Percentiles rank a stretch among this genome's conserved stretches.
Conservation (phyloP, 2,797 vertebrate genomes). For the Betta splendens region DNA sequence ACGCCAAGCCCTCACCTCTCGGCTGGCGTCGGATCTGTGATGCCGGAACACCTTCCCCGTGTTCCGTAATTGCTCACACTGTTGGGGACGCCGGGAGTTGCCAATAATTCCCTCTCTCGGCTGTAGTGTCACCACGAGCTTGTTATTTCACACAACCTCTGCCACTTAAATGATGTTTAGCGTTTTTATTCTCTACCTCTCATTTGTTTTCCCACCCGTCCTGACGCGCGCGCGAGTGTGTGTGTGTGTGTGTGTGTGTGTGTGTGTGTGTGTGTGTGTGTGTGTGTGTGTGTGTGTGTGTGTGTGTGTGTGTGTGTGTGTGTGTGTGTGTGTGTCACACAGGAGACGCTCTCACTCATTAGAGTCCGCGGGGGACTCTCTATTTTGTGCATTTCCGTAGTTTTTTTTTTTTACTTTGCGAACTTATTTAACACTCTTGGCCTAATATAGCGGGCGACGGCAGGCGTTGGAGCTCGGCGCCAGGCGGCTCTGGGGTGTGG, state of each 20-base stretch:
- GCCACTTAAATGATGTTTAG: slow-evolving; percentile 34
- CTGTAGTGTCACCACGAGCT: slow-evolving; percentile 6
- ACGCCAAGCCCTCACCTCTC: neutral
- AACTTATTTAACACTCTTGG: neutral
- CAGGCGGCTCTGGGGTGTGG: slow-evolving; percentile 1
- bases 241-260: too few relatives aligned
- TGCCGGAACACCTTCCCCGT: slow-evolving; percentile 6
- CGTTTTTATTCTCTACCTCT: too few relatives aligned
- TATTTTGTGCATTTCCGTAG: slow-evolving; percentile 1
- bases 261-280: too few relatives aligned
- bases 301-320: too few relatives aligned
- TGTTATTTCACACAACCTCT: slow-evolving; percentile 38
- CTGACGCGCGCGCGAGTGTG: slow-evolving; percentile 33
- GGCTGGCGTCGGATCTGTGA: slow-evolving; percentile 2
- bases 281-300: too few relatives aligned
- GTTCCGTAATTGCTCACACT: slow-evolving; percentile 7
- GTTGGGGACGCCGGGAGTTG: neutral
- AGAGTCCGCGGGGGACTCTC: slow-evolving; percentile 14
- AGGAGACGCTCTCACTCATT: slow-evolving; percentile 42
- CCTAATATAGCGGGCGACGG: slow-evolving; percentile 7
- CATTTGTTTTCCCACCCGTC: slow-evolving; percentile 9
- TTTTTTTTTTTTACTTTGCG: neutral
- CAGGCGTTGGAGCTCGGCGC: slow-evolving; percentile 16
- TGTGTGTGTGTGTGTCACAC: too few relatives aligned
- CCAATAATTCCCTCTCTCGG: neutral